phyloP scores from a whole-genome alignment of 2,888 invertebrate genomes.

The Antheraea assamensis region DNA sequence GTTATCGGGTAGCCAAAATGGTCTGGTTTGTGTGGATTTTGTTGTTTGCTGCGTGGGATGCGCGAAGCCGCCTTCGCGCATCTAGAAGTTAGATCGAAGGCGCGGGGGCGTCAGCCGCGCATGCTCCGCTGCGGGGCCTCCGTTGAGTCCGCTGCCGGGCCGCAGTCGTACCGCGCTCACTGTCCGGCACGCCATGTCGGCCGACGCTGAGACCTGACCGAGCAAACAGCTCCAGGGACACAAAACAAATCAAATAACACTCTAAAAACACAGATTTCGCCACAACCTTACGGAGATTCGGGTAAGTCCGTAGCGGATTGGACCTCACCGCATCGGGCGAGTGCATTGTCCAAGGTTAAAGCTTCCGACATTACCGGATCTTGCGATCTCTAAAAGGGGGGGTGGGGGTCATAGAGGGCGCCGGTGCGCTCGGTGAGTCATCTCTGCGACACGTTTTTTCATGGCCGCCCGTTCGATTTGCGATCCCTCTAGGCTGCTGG shows the following conservation, averaged over 20 bases:
- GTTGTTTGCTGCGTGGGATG: constrained; percentile 73
- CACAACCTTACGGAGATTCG: constrained; percentile 58
- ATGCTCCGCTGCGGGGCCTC: constrained; percentile 57
- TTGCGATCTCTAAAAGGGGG: constrained; percentile 44
- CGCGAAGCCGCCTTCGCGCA: constrained; percentile 64
- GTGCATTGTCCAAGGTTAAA: constrained; percentile 61
- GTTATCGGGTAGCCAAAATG: constrained; percentile 53
- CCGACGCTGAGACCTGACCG: constrained; percentile 72
- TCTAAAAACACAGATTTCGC: constrained; percentile 49
- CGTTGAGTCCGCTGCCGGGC: constrained; percentile 58
- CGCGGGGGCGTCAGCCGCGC: constrained; percentile 56
- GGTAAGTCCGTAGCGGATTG: constrained; percentile 67
- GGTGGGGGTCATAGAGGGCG: constrained; percentile 66
- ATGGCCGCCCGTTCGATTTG: constrained; percentile 75
- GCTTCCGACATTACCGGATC: constrained; percentile 55
- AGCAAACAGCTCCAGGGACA: constrained; percentile 61
- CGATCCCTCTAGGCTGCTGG: constrained; percentile 45
- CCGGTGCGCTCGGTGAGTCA: constrained; percentile 75
- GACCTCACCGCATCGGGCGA: constrained; percentile 36
- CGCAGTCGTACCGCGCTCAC: constrained; percentile 76
- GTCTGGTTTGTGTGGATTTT: constrained; percentile 66
- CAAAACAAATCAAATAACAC: constrained; percentile 59
- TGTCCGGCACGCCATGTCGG: constrained; percentile 73
- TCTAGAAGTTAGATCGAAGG: constrained; percentile 74
- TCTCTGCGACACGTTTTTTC: constrained; percentile 78